Evolutionary conservation across 2,797 vertebrate species (phyloP), one percentile per base, ranked within the genome.

Genomic region (Halcyon badia): DNA sequence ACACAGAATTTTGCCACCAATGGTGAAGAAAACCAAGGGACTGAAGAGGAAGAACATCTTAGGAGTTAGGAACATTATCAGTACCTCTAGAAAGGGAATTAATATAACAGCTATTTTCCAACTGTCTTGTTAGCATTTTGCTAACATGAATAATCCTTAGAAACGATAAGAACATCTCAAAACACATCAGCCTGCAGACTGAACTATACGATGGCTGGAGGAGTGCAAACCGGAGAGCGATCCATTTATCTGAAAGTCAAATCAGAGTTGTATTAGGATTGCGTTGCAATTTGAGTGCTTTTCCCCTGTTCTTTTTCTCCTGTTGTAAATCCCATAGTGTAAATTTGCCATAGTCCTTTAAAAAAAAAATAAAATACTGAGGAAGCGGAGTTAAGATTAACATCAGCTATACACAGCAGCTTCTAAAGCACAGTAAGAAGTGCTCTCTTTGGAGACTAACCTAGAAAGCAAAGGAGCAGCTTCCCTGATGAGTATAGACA

Each of bases 221-320:
- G 26, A 42, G 44, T 0, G 2, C 3, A n/a, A 83, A 61, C 5
- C 37, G 37, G 7, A 71, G 18, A 76, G 12, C 3, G 2, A 20
- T 49, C 49, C 28, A 41, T 49, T 41, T 82, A 89, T 69, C 70
- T 61, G 42, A 72, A 93, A 94, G n/a, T 42, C 41, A 82, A 49
- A 76, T 54, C 41, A 75, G 19, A 7, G 28, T 33, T 80, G 44
- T 9, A 66, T 66, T 79, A 83, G 58, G 58, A 69, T 25, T 76
- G 19, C 54, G 30, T 60, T 60, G 56, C 16, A 78, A 16, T 42
- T 69, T 72, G 49, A 79, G 44, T 0, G 1, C 39, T 51, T 76
- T 57, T 44, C 7, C 16, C 22, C 49, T 54, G 14, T 22, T 60
- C 12, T 81, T 20, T 54, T 48, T 44, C n/a, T 54, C 33, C 28